Conservation (phyloP, 2,888 invertebrate genomes). For the Cetonia aurata region DNA sequence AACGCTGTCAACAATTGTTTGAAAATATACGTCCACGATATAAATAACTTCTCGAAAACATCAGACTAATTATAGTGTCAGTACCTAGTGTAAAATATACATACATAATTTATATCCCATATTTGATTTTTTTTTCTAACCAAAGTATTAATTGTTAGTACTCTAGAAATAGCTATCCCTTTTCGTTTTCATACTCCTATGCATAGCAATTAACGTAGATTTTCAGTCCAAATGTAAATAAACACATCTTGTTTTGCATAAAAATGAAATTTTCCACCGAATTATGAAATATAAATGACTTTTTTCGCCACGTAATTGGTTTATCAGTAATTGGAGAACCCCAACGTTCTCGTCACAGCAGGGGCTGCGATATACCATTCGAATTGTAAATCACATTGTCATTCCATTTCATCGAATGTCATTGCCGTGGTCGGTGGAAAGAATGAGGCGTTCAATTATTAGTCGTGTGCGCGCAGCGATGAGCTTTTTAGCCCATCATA, state of each 20-base stretch:
- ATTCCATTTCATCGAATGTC: constrained; percentile 58
- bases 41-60: too few relatives aligned
- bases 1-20: too few relatives aligned
- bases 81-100: too few relatives aligned
- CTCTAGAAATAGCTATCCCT: not conserved
- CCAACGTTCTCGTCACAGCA: constrained; percentile 45
- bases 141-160: too few relatives aligned
- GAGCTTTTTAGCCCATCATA: constrained; percentile 32
- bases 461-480: constrained; percentile 43
- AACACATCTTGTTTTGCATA: constrained; percentile 55
- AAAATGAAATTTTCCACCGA: constrained; percentile 55
- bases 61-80: too few relatives aligned
- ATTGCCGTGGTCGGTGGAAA: constrained; percentile 53
- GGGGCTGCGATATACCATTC: constrained; percentile 56
- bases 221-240: constrained; percentile 28
- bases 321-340: constrained; percentile 57
- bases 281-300: constrained; percentile 57
- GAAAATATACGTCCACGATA: too few relatives aligned
- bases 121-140: too few relatives aligned
- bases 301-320: constrained; percentile 56
- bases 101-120: too few relatives aligned
- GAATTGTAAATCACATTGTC: constrained; percentile 60
- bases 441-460: constrained; percentile 56
- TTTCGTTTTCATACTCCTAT: not conserved
- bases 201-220: constrained; percentile 6